Evolutionary conservation across 2,113 vertebrate genomes (phyloP).

Genomic region (Varanus salvator): DNA sequence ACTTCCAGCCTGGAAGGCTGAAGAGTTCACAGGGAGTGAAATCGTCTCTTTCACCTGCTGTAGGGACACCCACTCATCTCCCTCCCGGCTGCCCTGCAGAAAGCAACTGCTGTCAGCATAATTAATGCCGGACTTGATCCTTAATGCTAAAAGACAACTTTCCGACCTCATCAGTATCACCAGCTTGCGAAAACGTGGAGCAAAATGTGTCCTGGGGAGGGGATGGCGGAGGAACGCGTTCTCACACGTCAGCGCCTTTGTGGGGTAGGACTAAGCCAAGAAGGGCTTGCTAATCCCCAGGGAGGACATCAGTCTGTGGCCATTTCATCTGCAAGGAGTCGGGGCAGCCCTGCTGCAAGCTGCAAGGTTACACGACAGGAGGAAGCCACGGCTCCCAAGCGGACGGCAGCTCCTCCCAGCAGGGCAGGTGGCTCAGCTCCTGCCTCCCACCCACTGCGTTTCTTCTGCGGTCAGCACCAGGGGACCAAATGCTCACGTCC

Average conservation of each 20-base stretch:
- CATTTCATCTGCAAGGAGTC: background rate
- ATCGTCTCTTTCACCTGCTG: background rate
- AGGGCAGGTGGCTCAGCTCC: background rate
- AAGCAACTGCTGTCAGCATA: background rate
- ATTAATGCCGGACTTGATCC: background rate
- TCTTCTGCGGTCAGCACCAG: background rate
- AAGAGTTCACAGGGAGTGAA: background rate
- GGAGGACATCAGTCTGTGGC: background rate
- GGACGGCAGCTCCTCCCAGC: conserved; percentile 18
- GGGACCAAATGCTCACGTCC: no score
- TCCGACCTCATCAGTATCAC: background rate
- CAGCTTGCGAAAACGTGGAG: background rate
- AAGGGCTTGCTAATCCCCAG: background rate
- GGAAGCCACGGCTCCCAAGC: rapidly evolving
- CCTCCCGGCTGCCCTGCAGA: background rate
- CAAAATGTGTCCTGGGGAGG: background rate
- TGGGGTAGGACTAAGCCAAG: background rate
- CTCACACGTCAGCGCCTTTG: rapidly evolving
- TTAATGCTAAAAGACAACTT: background rate
- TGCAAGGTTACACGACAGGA: background rate
- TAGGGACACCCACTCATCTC: rapidly evolving
- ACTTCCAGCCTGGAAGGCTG: background rate
- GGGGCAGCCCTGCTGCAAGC: background rate
- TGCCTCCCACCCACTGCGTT: background rate
- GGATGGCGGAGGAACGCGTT: no score